These are phyloP conservation scores for Ormia ochracea DNA, from an alignment of 2,888 invertebrate species.

Conservation along the genomic window DNA sequence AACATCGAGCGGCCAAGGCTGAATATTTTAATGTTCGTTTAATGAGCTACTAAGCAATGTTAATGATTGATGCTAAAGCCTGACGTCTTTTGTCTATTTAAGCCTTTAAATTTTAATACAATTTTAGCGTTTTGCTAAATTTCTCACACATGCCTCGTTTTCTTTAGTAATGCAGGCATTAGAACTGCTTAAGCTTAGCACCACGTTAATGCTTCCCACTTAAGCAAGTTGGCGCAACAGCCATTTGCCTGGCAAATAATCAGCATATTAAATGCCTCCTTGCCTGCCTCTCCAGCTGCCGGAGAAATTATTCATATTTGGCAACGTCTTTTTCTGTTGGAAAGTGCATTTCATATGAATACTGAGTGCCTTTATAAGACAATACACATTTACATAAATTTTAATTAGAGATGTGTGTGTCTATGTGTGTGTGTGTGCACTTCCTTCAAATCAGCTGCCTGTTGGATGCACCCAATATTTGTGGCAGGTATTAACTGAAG, in stretches of 20 bases:
- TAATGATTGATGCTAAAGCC: too few species aligned
- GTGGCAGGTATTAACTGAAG: not conserved
- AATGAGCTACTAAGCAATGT: too few species aligned
- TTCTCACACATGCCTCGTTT: not conserved
- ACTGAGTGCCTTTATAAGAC: not conserved
- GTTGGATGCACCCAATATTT: slow-evolving; percentile 30
- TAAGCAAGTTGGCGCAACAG: not conserved
- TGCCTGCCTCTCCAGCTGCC: not conserved
- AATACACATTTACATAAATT: not conserved
- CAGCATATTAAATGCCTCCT: slow-evolving; percentile 52
- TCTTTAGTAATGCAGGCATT: slow-evolving; percentile 31
- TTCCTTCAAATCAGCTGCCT: not conserved
- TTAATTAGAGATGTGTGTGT: not conserved
- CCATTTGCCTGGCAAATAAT: slow-evolving; percentile 40
- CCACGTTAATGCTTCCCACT: slow-evolving; percentile 1
- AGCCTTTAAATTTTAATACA: too few species aligned
- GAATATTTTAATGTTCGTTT: too few species aligned
- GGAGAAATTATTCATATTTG: slow-evolving; percentile 3
- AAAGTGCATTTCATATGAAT: slow-evolving; percentile 33
- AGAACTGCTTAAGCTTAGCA: slow-evolving; percentile 37
- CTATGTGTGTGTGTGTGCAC: not conserved
- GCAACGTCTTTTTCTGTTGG: slow-evolving; percentile 21
- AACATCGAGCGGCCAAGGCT: too few species aligned
- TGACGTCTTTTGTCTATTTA: not conserved
- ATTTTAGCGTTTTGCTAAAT: not conserved